phyloP scores from a whole-genome alignment of 1,140 invertebrate genomes.

The Microvelia longipes region DNA sequence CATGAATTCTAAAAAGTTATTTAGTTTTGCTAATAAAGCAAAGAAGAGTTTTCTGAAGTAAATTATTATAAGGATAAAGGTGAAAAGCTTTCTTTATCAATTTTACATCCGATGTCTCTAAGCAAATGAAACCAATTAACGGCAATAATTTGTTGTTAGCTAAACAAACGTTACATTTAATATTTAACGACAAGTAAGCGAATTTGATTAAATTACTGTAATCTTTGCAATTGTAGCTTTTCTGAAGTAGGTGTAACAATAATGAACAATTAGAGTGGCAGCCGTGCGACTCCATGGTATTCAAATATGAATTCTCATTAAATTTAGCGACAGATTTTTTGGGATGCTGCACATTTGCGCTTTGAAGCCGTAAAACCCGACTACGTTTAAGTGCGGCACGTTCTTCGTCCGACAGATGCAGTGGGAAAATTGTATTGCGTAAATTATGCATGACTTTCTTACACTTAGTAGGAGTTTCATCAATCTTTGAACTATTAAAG shows the following conservation, averaged over 20 bases:
- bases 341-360: not conserved
- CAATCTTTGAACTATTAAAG: not conserved
- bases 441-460: not conserved
- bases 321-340: not conserved
- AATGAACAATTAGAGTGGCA: not conserved
- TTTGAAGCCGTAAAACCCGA: not conserved
- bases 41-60: not conserved
- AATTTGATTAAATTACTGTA: not conserved
- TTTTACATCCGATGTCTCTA: not conserved
- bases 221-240: not conserved
- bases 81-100: not conserved
- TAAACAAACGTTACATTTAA: not conserved
- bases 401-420: not conserved
- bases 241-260: not conserved
- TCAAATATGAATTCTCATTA: not conserved
- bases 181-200: not conserved
- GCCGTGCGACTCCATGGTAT: not conserved
- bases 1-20: not conserved
- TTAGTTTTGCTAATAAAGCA: not conserved
- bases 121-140: not conserved
- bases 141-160: not conserved
- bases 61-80: not conserved
- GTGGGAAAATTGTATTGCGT: not conserved
- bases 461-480: not conserved
- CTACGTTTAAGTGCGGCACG: not conserved